Evolutionary conservation across 2,113 vertebrate genomes (phyloP), one percentile per base, ranked within the genome.

Genomic region (Campylomormyrus tamandua): DNA sequence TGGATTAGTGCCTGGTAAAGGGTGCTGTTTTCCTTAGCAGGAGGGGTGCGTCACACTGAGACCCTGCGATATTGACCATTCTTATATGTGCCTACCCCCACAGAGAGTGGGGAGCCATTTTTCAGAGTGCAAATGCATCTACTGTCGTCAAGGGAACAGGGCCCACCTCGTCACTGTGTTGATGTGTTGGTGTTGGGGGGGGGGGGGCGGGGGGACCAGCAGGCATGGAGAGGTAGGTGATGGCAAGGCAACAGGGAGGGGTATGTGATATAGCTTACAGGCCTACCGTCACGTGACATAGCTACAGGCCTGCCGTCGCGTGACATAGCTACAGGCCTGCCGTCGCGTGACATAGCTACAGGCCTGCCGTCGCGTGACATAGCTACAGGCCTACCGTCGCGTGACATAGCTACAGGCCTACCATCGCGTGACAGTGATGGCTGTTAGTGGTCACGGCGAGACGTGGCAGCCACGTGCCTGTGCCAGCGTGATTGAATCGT

Each of bases 341-440:
- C 91, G 91, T 94, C 46, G 10, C 48, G 48, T 49, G 48, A 11
- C 48, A 11, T 11, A 49, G 10, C 49, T 53, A 1, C 52, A 53
- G 52, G 48, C 48, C 48, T 49, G 0, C 10, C 10, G 0, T 49
- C 10, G 10, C 48, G 10, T 49, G 48, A 11, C 48, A 3, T 11
- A 49, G 48, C 49, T 53, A 1, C 52, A 53, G 52, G 52, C 15
- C 52, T 19, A 91, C 3, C 52, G 0, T 92, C 94, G 92, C 89
- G 90, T 92, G 89, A 53, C 90, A 48, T 49, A 52, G 15, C 50
- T 53, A 15, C 52, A 53, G 4, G 52, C 15, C 52, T 19, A 92
- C 3, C 52, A 0, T 92, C 94, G 92, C 89, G 90, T 85, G 88
- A 92, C 92, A 92, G 92, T 91, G 91, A 93, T 91, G 92, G 92